Base-by-base conservation (phyloP, 2,888 invertebrate genomes). In the Lasioglossum pauxillum region DNA sequence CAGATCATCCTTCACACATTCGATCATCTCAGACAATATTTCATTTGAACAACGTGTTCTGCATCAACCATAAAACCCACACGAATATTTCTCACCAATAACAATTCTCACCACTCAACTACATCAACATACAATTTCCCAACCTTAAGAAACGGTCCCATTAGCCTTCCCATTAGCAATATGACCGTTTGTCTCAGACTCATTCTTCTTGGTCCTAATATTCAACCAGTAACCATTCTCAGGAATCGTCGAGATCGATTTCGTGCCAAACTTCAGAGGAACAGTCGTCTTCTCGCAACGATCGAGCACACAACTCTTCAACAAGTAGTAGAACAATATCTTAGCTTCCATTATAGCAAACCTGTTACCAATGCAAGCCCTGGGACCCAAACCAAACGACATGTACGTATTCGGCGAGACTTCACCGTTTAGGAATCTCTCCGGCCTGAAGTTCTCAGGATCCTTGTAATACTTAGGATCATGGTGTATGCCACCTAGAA, bases 201-300 rank as follows among this genome's bases (percentile, higher is more conserved):
- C 14, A 1, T 69, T 4, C 23, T 10, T 1, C 38, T 35, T 69
- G 0, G 35, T 19, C 19, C 19, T 71, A 5, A 88, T 38, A 27
- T 90, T 88, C 16, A 93, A 78, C 92, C 91, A 92, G 35, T 91
- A 91, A 0, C 94, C 93, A 16, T 84, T 90, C 14, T 91, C 80
- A 0, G 92, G 74, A 14, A 69, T 27, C 57, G 91, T 74, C 0
- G 67, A 0, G 5, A 92, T 60, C 41, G 4, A 64, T 4, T 71
- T 73, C 46, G 38, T 88, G n/a, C 75, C 75, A 0, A 91, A 81
- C 41, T 77, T 49, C 1, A 96, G 92, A 0, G 96, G 96, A 3
- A 95, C 92, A 0, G 86, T 57, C 0, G 96, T 96, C 82, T 95
- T 96, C 1, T 92, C 90, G 35, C 95, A 94, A 23, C 95, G 95